Percentiles rank a stretch among this genome's conserved stretches.
phyloP scores from a whole-genome alignment of 2,888 invertebrate genomes.

The Diploptera punctata region DNA sequence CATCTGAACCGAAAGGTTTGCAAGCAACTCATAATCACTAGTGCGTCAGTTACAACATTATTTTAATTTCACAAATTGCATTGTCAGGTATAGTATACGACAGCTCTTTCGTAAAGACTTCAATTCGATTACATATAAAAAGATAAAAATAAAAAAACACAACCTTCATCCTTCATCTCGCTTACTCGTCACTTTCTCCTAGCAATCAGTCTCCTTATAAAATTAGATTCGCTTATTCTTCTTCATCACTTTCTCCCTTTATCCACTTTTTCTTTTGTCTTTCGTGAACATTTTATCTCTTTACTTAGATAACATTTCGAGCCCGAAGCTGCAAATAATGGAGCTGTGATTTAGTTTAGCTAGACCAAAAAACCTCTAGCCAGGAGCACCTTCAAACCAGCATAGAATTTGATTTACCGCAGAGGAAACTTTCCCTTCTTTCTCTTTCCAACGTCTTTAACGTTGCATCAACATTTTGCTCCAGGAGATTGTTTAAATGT shows the following conservation, averaged over 20 bases:
- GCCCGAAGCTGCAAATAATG: slow-evolving; percentile 2
- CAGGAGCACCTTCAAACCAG: background rate
- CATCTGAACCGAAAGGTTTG: too few species aligned
- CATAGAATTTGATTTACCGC: background rate
- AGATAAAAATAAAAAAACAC: background rate
- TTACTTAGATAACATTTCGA: background rate
- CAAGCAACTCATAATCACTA: too few species aligned
- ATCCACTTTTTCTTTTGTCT: background rate
- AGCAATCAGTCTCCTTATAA: background rate
- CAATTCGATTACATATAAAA: background rate
- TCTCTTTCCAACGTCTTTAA: background rate
- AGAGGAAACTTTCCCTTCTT: background rate
- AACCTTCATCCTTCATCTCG: background rate
- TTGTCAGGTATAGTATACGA: too few species aligned
- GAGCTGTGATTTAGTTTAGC: background rate
- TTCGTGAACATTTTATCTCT: background rate
- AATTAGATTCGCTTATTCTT: slow-evolving; percentile 1
- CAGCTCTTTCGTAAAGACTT: too few species aligned
- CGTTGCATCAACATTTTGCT: background rate
- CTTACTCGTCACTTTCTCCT: background rate
- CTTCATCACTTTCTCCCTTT: background rate
- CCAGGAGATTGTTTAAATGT: slow-evolving; percentile 14
- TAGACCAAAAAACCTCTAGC: too few species aligned
- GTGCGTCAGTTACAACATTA: too few species aligned
- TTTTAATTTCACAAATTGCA: too few species aligned